A percentile compares a stretch with the other conserved stretches of the same genome.
These are phyloP conservation scores for Artemia franciscana DNA, from an alignment of 1,140 invertebrate species.

Conservation along the genomic window DNA sequence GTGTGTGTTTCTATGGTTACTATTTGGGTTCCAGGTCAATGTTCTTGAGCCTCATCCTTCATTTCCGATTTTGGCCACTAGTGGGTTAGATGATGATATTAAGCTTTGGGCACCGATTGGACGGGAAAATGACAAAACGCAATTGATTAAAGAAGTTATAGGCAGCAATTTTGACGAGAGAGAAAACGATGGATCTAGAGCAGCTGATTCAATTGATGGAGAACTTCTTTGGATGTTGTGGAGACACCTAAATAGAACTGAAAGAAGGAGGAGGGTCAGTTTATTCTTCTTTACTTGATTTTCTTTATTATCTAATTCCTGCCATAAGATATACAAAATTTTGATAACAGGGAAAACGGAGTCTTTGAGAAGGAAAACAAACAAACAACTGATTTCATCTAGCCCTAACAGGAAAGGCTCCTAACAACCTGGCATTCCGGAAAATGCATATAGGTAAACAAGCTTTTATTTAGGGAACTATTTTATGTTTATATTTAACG, in stretches of 20 bases:
- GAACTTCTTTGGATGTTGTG: conserved; percentile 31
- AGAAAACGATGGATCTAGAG: conserved; percentile 20
- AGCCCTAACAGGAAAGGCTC: too few species aligned
- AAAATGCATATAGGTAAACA: too few species aligned
- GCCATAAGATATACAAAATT: too few species aligned
- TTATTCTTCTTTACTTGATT: neutral
- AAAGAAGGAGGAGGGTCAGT: conserved; percentile 15
- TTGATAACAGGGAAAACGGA: too few species aligned
- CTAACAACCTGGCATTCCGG: too few species aligned
- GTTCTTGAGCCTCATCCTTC: conserved; percentile 70
- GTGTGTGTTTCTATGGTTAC: too few species aligned
- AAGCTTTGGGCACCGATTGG: conserved; percentile 74
- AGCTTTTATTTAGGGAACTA: too few species aligned
- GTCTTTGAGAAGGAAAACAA: too few species aligned
- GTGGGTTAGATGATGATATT: conserved; percentile 69
- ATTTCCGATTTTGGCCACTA: conserved; percentile 64
- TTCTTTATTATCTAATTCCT: too few species aligned
- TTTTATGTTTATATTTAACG: too few species aligned
- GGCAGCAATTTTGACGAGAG: conserved; percentile 25
- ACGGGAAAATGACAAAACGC: conserved; percentile 26
- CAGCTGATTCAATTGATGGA: conserved; percentile 26
- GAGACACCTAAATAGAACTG: conserved; percentile 24
- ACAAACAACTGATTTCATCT: too few species aligned
- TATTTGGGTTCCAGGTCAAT: conserved; percentile 42
- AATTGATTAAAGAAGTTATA: conserved; percentile 23